Base-by-base conservation (phyloP, 2,888 invertebrate species). In the Orchesella flavescens region DNA sequence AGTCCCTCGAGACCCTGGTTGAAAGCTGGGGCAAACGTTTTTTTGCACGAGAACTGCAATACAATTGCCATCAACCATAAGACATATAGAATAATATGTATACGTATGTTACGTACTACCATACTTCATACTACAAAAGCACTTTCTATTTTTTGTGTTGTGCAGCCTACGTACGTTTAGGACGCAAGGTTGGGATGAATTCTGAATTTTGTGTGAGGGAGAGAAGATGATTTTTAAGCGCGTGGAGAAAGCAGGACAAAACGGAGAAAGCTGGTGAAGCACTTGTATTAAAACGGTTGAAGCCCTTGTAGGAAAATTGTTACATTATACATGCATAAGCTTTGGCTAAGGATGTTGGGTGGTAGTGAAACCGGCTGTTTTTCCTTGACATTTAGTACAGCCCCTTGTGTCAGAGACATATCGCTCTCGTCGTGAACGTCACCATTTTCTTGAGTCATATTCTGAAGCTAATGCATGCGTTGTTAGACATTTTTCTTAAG, bases 321-420 rank as follows among this genome's bases (percentile, higher is more conserved):
- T 49, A 61, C 61, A 77, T 69, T 68, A 69, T 69, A 69, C 49
- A 77, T 77, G 77, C 77, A 77, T 46, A 69, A 59, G 46, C 15
- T 12, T n/a, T n/a, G 21, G 53, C 17, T 19, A 76, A 59, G 57
- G 24, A 55, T 24, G 34, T 15, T 21, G 53, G 9, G 61, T 69
- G 9, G 61, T 69, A 49, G 17, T 53, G 63, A n/a, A 59, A 69
- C 61, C 69, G 69, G 69, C 68, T 77, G 69, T 77, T 68, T 44
- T 77, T 77, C 59, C 69, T 74, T 74, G 80, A 81, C 74, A 74
- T 74, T 74, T 81, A 81, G 80, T 74, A 57, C 80, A 53, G 74
- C 80, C 80, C 74, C 80, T 74, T 66, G 69, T 81, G 80, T 81
- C 80, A 74, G 80, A 81, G 80, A 81, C 68, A 74, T 81, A 81